Evolutionary conservation across 2,888 invertebrate species (phyloP).

Genomic region (Volucella zonaria): DNA sequence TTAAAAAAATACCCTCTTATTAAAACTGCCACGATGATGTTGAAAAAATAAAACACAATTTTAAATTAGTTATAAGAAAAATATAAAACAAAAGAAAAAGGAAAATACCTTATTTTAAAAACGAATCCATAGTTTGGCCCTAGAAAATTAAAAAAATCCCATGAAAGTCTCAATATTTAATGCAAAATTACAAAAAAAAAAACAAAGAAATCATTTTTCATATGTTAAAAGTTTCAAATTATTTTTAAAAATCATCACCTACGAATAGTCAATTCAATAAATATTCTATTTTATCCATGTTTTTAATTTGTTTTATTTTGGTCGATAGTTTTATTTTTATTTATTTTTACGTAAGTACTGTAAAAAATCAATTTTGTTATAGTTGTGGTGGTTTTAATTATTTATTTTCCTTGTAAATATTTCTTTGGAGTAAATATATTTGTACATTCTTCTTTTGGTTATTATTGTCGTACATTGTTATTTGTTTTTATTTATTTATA

Average conservation of each 20-base stretch:
- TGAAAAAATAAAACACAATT: conserved; percentile 12
- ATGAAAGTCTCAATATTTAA: conserved; percentile 58
- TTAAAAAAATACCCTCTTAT: background rate
- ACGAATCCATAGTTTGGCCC: background rate
- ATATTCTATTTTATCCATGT: conserved; percentile 58
- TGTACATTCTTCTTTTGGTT: background rate
- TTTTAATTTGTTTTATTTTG: conserved; percentile 47
- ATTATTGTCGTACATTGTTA: background rate
- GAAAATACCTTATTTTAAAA: conserved; percentile 17
- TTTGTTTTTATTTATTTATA: background rate
- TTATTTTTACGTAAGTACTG: background rate
- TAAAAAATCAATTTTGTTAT: background rate
- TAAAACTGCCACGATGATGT: conserved; percentile 44
- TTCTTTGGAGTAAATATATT: conserved; percentile 26
- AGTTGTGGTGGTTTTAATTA: background rate
- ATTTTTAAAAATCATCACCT: conserved; percentile 20
- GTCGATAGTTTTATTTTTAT: conserved; percentile 1
- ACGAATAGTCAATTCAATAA: conserved; percentile 40
- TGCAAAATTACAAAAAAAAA: conserved; percentile 2
- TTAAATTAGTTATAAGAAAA: conserved; percentile 19
- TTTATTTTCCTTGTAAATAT: conserved; percentile 12
- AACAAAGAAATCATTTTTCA: conserved; percentile 5
- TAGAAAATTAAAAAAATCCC: conserved; percentile 11
- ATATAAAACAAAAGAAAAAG: conserved; percentile 25
- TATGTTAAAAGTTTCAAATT: conserved; percentile 27